These are phyloP conservation scores for Plutomurus gul DNA, from an alignment of 1,140 invertebrate genomes.

Conservation along the genomic window DNA sequence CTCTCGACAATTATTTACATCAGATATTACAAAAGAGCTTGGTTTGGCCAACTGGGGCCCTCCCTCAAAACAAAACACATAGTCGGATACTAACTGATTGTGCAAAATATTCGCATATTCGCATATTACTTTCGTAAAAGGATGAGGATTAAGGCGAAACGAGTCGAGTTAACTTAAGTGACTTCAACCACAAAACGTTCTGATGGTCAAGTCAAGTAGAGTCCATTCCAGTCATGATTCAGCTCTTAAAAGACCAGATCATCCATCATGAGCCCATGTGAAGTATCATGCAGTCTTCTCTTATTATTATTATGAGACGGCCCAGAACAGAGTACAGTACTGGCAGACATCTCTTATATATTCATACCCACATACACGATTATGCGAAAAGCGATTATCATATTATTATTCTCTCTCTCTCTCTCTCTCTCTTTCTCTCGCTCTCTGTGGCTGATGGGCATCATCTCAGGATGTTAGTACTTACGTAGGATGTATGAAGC, in stretches of 20 bases:
- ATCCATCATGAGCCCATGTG: background rate
- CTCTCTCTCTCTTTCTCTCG: no score
- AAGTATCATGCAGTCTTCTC: background rate
- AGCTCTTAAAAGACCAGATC: conserved; percentile 23
- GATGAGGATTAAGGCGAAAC: conserved; percentile 3
- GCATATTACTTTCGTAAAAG: background rate
- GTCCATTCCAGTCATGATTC: conserved; percentile 24
- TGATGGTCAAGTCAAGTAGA: background rate
- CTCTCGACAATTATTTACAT: no score
- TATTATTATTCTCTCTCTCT: conserved; percentile 14
- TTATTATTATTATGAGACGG: conserved; percentile 20
- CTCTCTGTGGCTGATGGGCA: background rate
- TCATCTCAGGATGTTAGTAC: background rate
- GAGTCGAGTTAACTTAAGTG: background rate
- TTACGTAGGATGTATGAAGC: background rate
- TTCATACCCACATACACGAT: no score
- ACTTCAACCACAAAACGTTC: background rate
- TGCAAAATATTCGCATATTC: no score
- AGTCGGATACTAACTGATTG: background rate
- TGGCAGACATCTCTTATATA: no score
- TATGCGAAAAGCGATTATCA: background rate
- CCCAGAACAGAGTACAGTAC: background rate
- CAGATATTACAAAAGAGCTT: no score
- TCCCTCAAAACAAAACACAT: no score
- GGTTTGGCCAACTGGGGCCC: background rate